Evolutionary conservation across 2,888 invertebrate species (phyloP).

Genomic region (Gerosis bhagava): DNA sequence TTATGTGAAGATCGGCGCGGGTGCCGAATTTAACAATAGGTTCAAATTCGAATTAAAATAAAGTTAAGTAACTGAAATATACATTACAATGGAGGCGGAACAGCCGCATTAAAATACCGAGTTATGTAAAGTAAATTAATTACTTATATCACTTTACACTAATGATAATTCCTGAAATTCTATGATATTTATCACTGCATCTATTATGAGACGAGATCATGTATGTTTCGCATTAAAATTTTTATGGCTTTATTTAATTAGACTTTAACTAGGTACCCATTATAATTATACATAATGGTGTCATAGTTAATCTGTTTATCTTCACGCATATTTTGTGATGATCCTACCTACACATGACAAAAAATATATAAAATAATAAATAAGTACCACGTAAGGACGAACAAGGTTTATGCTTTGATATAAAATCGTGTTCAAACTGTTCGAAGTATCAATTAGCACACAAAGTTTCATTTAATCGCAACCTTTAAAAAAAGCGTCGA

Average conservation of each 20-base stretch:
- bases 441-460: no score
- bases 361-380: no score
- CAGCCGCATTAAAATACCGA: slow-evolving; percentile 23
- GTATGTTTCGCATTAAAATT: slow-evolving; percentile 23
- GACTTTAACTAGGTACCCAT: slow-evolving; percentile 16
- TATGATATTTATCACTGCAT: slow-evolving; percentile 20
- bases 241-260: slow-evolving; percentile 24
- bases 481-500: no score
- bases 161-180: slow-evolving; percentile 25
- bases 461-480: no score
- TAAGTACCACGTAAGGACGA: no score
- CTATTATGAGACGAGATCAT: slow-evolving; percentile 21
- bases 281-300: slow-evolving; percentile 20
- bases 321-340: slow-evolving; percentile 21
- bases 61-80: slow-evolving; percentile 2
- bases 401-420: no score
- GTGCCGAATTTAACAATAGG: no score
- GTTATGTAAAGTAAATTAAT: slow-evolving; percentile 23
- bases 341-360: not conserved
- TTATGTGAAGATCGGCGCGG: no score
- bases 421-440: no score
- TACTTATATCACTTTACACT: slow-evolving; percentile 24
- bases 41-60: not conserved
- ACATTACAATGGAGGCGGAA: slow-evolving; percentile 2
- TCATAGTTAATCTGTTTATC: slow-evolving; percentile 22